Conservation (phyloP, 2,797 vertebrate species). For the Poecilia velifera region DNA sequence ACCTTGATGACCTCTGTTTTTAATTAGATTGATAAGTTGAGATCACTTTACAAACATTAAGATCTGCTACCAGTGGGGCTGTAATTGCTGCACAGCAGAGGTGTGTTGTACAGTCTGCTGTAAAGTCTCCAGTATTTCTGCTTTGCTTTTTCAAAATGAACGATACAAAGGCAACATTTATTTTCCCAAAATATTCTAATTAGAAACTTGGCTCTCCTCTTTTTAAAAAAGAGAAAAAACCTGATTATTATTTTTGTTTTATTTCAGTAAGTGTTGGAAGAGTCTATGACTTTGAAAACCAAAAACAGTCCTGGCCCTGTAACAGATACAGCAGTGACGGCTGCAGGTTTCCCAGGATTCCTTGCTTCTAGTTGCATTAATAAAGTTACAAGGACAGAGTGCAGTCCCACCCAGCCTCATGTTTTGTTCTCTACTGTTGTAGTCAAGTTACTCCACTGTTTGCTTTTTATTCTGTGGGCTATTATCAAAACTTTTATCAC, state of each 20-base stretch:
- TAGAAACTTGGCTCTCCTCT: not conserved
- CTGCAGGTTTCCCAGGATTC: not conserved
- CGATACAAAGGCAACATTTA: not conserved
- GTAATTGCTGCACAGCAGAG: not conserved
- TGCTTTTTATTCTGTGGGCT: slow-evolving; percentile 24
- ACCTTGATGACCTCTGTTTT: not conserved
- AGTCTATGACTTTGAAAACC: not conserved
- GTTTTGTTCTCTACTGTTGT: slow-evolving; percentile 33
- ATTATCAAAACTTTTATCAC: slow-evolving; percentile 39
- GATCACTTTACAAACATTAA: not conserved
- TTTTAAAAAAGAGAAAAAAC: not conserved
- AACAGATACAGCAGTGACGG: not conserved
- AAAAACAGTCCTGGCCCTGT: not conserved
- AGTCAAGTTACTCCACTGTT: slow-evolving; percentile 57
- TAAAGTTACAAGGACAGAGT: not conserved
- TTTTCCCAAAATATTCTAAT: not conserved
- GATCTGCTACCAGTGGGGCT: not conserved
- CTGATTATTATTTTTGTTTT: not conserved
- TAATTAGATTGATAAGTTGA: not conserved
- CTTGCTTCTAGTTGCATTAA: slow-evolving; percentile 6
- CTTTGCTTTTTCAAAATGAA: not conserved
- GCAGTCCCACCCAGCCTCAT: slow-evolving; percentile 7
- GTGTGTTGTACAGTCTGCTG: not conserved
- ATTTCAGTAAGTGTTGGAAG: not conserved
- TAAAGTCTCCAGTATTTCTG: not conserved